Evolutionary conservation across 2,113 vertebrate genomes (phyloP), one percentile per base, ranked within the genome.

Genomic region (Lonchura striata): DNA sequence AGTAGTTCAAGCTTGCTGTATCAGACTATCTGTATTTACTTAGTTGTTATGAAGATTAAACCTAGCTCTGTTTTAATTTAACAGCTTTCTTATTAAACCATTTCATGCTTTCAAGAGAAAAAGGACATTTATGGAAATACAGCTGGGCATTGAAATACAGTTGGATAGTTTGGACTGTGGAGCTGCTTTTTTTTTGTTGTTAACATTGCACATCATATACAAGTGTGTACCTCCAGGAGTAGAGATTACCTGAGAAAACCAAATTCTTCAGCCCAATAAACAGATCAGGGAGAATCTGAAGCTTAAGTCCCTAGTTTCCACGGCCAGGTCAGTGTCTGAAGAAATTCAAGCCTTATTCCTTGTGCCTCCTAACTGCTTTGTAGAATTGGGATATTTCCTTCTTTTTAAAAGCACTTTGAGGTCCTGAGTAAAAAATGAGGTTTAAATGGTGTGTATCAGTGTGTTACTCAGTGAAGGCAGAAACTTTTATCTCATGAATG

Each of bases 281-380:
- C 2, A 33, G 57, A 41, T 7, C 24, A 31, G 41, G 57, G 57
- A 52, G 33, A 81, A 70, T 30, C 28, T 76, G 37, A 44, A 69
- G 70, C 52, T 70, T 25, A 76, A 79, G 21, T 27, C 23, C 76
- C 74, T 71, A 25, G 19, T 85, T 86, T 65, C 35, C 35, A n/a
- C 3, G 1, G 50, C 44, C 47, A 21, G 47, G 53, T 74, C 31
- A n/a, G 65, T 61, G 60, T 94, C 69, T 76, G 76, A 78, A 88
- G 46, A 74, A 52, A 83, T 61, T 86, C 35, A 92, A 92, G 92
- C 92, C 94, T 96, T 95, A 94, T 68, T 93, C 82, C 76, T 88
- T 71, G 92, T 97, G 92, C 95, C 97, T 97, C 86, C 61, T 68
- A 78, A 69, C 49, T 74, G 47, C 44, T 5, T 1, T 6, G 3